A percentile compares a stretch with the other conserved stretches of the same genome.
Conservation (phyloP, 2,797 vertebrate genomes). For the Ctenosaura bakeri region DNA sequence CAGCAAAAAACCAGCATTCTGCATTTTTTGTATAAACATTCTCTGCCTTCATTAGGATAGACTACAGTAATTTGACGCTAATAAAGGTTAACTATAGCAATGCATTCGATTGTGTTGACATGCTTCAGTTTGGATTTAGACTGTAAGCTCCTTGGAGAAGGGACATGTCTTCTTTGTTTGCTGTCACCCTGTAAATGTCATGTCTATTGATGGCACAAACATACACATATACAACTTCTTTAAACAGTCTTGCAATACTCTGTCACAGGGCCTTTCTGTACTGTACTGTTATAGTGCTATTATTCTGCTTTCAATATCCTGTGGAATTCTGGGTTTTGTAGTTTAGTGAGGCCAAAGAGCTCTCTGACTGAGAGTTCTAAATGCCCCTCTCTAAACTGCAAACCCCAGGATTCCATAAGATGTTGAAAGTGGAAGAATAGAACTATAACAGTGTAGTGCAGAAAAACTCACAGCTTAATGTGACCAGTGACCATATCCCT, state of each 20-base stretch:
- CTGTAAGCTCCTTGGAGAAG: not conserved
- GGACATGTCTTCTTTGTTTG: not conserved
- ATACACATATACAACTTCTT: not conserved
- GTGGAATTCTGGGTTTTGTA: too few species aligned
- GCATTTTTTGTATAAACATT: conserved; percentile 21
- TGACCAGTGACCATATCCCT: not conserved
- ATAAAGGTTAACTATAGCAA: conserved; percentile 14
- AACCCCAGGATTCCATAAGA: too few species aligned
- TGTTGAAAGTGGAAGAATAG: too few species aligned
- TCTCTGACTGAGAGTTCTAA: too few species aligned
- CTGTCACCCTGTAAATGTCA: not conserved
- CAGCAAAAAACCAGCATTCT: conserved; percentile 15
- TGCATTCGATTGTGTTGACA: not conserved
- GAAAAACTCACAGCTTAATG: not conserved
- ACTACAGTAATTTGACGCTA: conserved; percentile 46
- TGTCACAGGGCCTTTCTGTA: not conserved
- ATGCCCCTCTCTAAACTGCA: too few species aligned
- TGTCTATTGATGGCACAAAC: not conserved
- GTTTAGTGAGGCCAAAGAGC: too few species aligned
- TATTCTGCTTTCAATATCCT: too few species aligned
- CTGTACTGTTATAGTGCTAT: too few species aligned
- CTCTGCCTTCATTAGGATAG: conserved; percentile 53
- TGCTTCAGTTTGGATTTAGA: not conserved
- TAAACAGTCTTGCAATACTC: too few species aligned
- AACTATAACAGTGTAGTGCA: too few species aligned